Conservation (phyloP, 2,113 vertebrate species). For the Manacus vitellinus region DNA sequence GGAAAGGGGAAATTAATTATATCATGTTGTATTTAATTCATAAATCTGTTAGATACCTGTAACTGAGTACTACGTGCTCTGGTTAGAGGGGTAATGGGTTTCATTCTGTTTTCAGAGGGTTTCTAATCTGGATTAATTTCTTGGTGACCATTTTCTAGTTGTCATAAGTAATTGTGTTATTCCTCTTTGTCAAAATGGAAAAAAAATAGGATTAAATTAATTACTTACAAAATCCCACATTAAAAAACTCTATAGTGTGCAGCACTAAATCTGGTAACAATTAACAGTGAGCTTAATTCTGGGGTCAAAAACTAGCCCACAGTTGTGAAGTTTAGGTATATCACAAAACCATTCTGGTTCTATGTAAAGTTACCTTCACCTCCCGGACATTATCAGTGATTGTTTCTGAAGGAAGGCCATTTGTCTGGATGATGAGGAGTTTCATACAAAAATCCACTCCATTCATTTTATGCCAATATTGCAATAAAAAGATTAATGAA, state of each 20-base stretch:
- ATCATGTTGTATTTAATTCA: not conserved
- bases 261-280: not conserved
- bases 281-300: not conserved
- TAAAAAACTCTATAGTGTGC: not conserved
- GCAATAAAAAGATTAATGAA: not conserved
- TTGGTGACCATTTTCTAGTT: not conserved
- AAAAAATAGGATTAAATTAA: not conserved
- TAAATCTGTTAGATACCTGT: not conserved
- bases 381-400: not conserved
- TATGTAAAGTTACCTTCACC: not conserved
- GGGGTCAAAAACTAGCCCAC: not conserved
- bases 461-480: not conserved
- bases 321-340: not conserved
- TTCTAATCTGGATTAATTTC: not conserved
- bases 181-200: not conserved
- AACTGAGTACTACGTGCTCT: fast-evolving
- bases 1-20: not conserved
- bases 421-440: not conserved
- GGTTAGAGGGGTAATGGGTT: not conserved
- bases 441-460: not conserved
- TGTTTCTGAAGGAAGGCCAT: not conserved
- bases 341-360: not conserved
- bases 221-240: not conserved
- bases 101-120: not conserved
- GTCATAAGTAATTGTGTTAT: not conserved